A percentile compares a stretch with the other conserved stretches of the same genome.
These are phyloP conservation scores for Lonchura striata DNA, from an alignment of 2,113 vertebrate genomes.

Conservation along the genomic window DNA sequence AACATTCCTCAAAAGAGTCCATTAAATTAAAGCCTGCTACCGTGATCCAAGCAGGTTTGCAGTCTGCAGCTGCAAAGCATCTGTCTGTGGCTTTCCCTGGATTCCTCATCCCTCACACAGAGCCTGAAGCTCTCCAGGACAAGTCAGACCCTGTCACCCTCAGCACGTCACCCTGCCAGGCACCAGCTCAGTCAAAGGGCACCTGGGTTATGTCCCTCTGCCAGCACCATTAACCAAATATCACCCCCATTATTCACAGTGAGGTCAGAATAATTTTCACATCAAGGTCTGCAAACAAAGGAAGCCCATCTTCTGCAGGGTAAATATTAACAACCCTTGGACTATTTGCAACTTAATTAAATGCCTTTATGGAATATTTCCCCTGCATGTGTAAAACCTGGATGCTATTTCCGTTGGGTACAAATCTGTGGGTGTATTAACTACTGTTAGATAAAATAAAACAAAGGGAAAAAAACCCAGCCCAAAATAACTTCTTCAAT, in stretches of 20 bases:
- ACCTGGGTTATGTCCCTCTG: background rate
- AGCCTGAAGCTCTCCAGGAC: background rate
- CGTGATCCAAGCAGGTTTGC: background rate
- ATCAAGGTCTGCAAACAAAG: slow-evolving; percentile 27
- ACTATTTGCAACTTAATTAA: background rate
- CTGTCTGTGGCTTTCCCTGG: background rate
- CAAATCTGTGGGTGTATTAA: background rate
- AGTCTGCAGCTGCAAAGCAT: background rate
- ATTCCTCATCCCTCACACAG: background rate
- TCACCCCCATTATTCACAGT: background rate
- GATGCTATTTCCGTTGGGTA: background rate
- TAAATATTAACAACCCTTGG: slow-evolving; percentile 35
- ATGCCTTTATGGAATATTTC: background rate
- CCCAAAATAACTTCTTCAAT: background rate
- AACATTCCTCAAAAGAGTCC: background rate
- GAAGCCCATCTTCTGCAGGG: background rate
- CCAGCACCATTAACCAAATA: background rate
- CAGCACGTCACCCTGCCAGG: background rate
- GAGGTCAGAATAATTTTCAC: slow-evolving; percentile 21
- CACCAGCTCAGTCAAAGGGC: background rate
- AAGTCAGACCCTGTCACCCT: background rate
- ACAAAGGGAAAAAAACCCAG: background rate
- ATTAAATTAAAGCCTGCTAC: slow-evolving; percentile 18
- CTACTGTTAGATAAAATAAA: background rate
- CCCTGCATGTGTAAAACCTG: background rate